A percentile compares a stretch with the other conserved stretches of the same genome.
Evolutionary conservation across 2,113 vertebrate species (phyloP).

Genomic region (Dasyprocta punctata): DNA sequence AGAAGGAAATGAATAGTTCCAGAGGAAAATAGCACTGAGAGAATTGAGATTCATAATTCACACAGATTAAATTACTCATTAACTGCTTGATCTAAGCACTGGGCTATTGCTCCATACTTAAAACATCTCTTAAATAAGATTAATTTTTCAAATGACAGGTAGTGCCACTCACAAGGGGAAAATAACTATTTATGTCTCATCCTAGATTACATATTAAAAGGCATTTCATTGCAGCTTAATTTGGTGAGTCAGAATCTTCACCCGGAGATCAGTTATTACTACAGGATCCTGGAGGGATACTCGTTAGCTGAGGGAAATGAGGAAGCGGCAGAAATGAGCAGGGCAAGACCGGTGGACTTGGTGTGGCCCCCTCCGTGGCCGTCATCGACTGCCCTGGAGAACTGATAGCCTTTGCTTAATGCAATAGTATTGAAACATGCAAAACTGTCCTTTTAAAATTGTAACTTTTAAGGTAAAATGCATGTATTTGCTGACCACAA

Average conservation of each 20-base stretch:
- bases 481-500: not conserved
- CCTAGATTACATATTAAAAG: conserved; percentile 68
- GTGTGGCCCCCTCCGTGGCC: too few species aligned
- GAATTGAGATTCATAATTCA: conserved; percentile 43
- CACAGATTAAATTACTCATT: conserved; percentile 42
- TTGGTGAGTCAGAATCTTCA: conserved; percentile 44
- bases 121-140: conserved; percentile 68
- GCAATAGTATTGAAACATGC: not conserved
- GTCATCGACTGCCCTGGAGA: not conserved
- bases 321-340: not conserved
- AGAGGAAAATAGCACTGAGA: conserved; percentile 10
- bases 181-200: conserved; percentile 73
- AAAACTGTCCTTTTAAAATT: not conserved
- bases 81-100: not conserved
- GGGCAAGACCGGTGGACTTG: not conserved
- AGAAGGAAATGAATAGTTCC: not conserved
- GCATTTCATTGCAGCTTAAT: conserved; percentile 56
- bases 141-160: conserved; percentile 75
- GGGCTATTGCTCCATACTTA: conserved; percentile 14
- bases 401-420: not conserved
- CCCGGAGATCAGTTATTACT: conserved; percentile 46
- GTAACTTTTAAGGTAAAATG: not conserved
- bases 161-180: conserved; percentile 62
- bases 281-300: not conserved
- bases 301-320: not conserved